Evolutionary conservation across 2,888 invertebrate species (phyloP).

Genomic region (Eupithecia centaureata): DNA sequence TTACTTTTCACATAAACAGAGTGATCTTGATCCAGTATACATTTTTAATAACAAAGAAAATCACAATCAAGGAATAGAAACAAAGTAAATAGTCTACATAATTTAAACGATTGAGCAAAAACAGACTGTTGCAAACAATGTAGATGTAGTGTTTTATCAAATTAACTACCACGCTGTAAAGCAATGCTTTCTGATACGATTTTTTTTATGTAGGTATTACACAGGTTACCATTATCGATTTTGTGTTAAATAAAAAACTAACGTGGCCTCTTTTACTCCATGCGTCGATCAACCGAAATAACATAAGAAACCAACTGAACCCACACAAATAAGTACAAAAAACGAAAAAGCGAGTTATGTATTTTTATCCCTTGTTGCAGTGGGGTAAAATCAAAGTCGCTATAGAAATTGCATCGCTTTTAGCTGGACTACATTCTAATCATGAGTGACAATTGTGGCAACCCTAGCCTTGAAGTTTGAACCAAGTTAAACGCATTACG

Average conservation of each 20-base stretch:
- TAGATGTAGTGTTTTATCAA: too few relatives aligned
- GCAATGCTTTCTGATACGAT: too few relatives aligned
- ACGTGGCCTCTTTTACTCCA: not conserved
- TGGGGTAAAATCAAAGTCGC: not conserved
- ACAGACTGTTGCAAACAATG: too few relatives aligned
- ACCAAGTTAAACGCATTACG: constrained; percentile 52
- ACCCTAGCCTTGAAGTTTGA: not conserved
- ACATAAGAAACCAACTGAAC: not conserved
- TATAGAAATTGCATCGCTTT: not conserved
- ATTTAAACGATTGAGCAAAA: too few relatives aligned
- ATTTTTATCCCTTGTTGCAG: not conserved
- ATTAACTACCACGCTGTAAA: too few relatives aligned
- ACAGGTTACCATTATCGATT: not conserved
- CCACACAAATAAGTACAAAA: not conserved
- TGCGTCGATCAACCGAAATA: not conserved
- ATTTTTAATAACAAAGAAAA: too few relatives aligned
- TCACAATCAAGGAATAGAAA: too few relatives aligned
- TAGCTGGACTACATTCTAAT: not conserved
- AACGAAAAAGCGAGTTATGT: not conserved
- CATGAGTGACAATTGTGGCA: not conserved
- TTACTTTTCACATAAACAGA: not conserved
- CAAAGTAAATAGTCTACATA: too few relatives aligned
- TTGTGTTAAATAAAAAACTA: not conserved
- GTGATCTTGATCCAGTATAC: not conserved
- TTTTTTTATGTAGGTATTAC: too few relatives aligned